Percentiles rank a stretch among this genome's conserved stretches.
Evolutionary conservation across 2,113 vertebrate genomes (phyloP).

Genomic region (Spea multiplicata): DNA sequence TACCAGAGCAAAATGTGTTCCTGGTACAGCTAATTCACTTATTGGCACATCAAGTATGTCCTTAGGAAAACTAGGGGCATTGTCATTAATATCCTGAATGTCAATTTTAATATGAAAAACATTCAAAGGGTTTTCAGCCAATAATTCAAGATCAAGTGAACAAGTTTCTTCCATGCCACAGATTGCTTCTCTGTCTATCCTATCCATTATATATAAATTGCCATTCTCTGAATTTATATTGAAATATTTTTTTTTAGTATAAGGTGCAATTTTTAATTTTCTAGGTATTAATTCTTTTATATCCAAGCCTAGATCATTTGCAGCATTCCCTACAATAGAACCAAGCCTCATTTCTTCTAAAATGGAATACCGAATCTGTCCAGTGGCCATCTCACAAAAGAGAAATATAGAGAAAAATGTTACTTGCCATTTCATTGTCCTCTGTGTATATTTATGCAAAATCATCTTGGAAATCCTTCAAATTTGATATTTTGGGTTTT

Average conservation of each 20-base stretch:
- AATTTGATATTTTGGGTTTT: too few species aligned
- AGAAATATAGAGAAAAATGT: slow-evolving; percentile 31
- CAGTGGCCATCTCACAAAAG: slow-evolving; percentile 1
- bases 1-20: slow-evolving; percentile 65
- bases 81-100: slow-evolving; percentile 9
- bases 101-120: slow-evolving; percentile 54
- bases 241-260: too few species aligned
- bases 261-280: too few species aligned
- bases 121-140: slow-evolving; percentile 65
- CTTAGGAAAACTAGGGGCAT: slow-evolving; percentile 9
- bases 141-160: slow-evolving; percentile 54
- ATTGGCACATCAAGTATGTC: slow-evolving; percentile 55
- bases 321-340: too few species aligned
- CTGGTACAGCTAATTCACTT: slow-evolving; percentile 62
- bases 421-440: slow-evolving; percentile 36
- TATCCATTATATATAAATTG: too few species aligned
- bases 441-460: slow-evolving; percentile 26
- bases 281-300: too few species aligned
- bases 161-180: slow-evolving; percentile 64
- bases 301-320: background rate
- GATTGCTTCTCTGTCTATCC: slow-evolving; percentile 22
- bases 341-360: too few species aligned
- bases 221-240: too few species aligned
- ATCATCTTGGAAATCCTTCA: slow-evolving; percentile 12
- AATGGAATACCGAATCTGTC: slow-evolving; percentile 18